A percentile compares a stretch with the other conserved stretches of the same genome.
Evolutionary conservation across 2,113 vertebrate species (phyloP).

Genomic region (Bambusicola thoracicus): DNA sequence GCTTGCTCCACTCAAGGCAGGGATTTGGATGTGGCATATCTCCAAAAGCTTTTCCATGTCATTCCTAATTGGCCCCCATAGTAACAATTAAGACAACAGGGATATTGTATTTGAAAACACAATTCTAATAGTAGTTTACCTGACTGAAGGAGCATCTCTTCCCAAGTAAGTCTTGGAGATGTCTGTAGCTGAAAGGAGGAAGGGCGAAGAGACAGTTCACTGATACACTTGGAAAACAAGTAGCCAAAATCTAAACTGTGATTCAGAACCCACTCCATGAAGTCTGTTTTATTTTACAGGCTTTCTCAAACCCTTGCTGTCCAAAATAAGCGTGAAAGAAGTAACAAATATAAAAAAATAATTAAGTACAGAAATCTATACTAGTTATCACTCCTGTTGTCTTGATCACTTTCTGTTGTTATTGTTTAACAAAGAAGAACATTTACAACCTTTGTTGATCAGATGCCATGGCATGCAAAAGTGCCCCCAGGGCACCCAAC

Average conservation of each 20-base stretch:
- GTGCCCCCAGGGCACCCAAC: background rate
- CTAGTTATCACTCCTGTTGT: background rate
- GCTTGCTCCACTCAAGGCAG: background rate
- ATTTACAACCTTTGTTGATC: constrained; percentile 2
- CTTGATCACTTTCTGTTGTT: background rate
- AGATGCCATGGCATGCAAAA: background rate
- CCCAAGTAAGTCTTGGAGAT: background rate
- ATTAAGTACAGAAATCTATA: background rate
- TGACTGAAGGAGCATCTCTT: background rate
- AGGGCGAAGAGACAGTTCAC: background rate
- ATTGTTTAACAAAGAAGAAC: constrained; percentile 10
- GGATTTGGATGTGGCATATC: background rate
- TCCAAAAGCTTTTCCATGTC: background rate
- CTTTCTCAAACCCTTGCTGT: background rate
- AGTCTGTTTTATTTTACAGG: background rate
- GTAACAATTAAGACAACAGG: background rate
- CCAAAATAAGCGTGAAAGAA: background rate
- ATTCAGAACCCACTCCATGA: background rate
- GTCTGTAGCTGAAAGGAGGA: background rate
- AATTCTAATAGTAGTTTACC: background rate
- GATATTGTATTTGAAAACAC: background rate
- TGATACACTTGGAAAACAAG: background rate
- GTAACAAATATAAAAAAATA: background rate
- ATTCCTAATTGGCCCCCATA: background rate
- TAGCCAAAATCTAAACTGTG: background rate